phyloP scores from a whole-genome alignment of 2,888 invertebrate species.

The Phlogophora meticulosa region DNA sequence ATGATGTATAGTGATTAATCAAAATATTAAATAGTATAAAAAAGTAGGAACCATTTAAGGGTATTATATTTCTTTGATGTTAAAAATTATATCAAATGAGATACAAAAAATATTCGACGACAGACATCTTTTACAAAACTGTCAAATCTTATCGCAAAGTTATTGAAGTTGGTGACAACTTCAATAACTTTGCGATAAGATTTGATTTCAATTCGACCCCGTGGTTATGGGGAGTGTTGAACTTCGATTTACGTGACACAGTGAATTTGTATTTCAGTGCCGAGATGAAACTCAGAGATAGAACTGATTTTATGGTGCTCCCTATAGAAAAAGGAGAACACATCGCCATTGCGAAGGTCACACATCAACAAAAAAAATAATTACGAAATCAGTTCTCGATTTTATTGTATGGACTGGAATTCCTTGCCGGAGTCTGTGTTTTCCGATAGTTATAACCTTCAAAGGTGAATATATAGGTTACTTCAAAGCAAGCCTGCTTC shows the following conservation, averaged over 20 bases:
- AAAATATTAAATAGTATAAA: too few species aligned
- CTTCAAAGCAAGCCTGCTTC: too few species aligned
- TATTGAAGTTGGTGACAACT: too few species aligned
- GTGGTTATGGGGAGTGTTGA: conserved; percentile 43
- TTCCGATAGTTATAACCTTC: too few species aligned
- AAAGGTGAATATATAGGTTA: too few species aligned
- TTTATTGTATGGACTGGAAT: too few species aligned
- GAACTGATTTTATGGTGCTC: conserved; percentile 18
- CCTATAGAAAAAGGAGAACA: conserved; percentile 1
- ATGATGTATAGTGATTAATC: too few species aligned
- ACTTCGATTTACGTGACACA: conserved; percentile 34
- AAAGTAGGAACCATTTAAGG: too few species aligned
- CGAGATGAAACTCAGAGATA: conserved; percentile 16
- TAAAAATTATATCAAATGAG: too few species aligned
- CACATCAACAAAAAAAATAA: background rate
- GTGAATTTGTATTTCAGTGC: conserved; percentile 13
- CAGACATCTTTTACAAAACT: conserved; percentile 25
- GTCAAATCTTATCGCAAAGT: conserved; percentile 36
- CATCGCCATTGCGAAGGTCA: background rate
- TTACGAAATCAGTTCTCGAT: background rate
- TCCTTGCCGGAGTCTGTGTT: too few species aligned
- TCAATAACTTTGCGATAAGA: conserved; percentile 46
- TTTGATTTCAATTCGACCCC: conserved; percentile 60
- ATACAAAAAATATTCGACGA: too few species aligned
- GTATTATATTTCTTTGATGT: too few species aligned